These are phyloP conservation scores for Hippocampus mohnikei DNA, from an alignment of 2,113 vertebrate genomes.

Conservation along the genomic window DNA sequence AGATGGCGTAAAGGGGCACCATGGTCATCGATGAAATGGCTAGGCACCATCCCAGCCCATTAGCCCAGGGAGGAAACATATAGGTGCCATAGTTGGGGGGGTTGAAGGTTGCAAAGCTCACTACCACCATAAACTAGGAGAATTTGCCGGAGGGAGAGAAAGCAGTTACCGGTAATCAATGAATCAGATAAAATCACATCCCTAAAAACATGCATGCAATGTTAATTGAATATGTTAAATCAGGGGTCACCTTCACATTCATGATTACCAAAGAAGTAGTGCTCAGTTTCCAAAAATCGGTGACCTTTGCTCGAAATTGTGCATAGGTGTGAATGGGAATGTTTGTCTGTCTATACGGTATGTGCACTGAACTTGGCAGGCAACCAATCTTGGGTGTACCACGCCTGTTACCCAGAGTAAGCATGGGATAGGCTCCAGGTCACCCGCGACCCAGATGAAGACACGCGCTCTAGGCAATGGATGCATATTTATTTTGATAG, in stretches of 20 bases:
- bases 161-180: background rate
- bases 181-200: background rate
- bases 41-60: constrained; percentile 80
- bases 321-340: background rate
- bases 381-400: no score
- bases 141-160: background rate
- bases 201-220: background rate
- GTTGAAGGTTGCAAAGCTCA: constrained; percentile 83
- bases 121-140: constrained; percentile 82
- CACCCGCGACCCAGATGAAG: no score
- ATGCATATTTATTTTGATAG: no score
- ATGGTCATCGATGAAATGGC: constrained; percentile 86
- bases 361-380: no score
- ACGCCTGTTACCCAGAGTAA: no score
- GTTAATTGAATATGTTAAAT: background rate
- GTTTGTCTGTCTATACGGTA: no score
- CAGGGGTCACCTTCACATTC: background rate
- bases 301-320: background rate
- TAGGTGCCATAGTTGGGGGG: constrained; percentile 81
- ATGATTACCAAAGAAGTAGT: background rate
- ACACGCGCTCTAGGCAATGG: no score
- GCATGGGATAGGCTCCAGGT: no score
- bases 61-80: constrained; percentile 84
- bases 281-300: background rate
- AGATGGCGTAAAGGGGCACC: constrained; percentile 85